Evolutionary conservation across 2,113 vertebrate genomes (phyloP).

Genomic region (Gymnarchus niloticus): DNA sequence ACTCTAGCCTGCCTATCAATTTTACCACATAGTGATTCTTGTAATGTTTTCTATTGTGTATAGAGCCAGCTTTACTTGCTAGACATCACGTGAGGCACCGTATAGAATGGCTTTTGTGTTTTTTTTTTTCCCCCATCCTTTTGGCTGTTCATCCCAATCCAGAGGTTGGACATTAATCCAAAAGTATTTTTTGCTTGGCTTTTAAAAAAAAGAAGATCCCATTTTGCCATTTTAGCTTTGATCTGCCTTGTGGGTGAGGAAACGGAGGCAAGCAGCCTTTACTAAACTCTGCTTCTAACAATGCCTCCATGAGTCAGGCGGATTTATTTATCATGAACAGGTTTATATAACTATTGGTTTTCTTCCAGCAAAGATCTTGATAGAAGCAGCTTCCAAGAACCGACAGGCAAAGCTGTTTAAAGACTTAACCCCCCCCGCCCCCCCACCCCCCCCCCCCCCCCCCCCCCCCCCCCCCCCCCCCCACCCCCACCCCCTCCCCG

Average conservation of each 20-base stretch:
- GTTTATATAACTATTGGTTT: constrained; percentile 26
- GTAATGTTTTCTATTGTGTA: not conserved
- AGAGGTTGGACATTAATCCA: not conserved
- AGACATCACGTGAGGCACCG: not conserved
- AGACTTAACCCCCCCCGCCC: not conserved
- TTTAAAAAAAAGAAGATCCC: not conserved
- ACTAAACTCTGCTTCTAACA: not conserved
- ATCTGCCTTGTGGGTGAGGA: not conserved
- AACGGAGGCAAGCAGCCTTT: not conserved
- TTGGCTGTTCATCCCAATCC: not conserved
- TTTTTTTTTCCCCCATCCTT: not conserved
- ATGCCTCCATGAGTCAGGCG: not conserved
- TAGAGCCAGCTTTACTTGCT: not conserved
- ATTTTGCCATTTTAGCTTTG: not conserved
- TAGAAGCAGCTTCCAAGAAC: constrained; percentile 1
- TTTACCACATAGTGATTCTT: not conserved
- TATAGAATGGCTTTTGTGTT: not conserved
- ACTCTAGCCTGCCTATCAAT: not conserved
- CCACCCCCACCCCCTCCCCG: too few species aligned
- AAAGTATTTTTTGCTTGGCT: not conserved
- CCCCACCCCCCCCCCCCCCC: too few species aligned
- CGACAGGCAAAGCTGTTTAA: not conserved
- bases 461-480: too few species aligned
- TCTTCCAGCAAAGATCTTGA: constrained; percentile 25
- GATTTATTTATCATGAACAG: constrained; percentile 23